Conservation (phyloP, 2,888 invertebrate genomes). For the Scrobipalpa atriplicella region DNA sequence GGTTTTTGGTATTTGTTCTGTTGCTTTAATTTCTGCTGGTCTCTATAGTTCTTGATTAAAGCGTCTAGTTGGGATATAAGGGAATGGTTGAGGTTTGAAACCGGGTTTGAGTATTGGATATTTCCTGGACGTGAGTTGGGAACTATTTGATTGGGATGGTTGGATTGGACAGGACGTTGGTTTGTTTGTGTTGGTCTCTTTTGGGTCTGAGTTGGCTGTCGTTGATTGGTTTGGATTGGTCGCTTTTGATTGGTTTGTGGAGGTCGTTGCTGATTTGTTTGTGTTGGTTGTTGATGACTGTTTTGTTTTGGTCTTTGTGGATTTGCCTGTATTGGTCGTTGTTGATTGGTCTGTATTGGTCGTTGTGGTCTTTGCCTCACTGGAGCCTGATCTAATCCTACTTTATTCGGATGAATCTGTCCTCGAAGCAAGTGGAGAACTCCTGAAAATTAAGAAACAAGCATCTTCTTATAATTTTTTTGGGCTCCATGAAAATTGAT, state of each 20-base stretch:
- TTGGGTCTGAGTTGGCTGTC: background rate
- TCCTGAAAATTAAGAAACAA: background rate
- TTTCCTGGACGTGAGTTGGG: background rate
- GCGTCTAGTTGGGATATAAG: background rate
- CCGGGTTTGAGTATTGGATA: background rate
- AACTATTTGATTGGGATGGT: background rate
- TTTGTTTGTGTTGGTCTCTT: background rate
- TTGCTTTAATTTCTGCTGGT: background rate
- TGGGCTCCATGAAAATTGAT: too few relatives aligned
- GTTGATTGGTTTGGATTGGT: background rate
- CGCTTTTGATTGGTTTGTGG: background rate
- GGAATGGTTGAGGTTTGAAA: background rate
- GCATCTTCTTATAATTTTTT: too few relatives aligned
- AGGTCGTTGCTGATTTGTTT: background rate
- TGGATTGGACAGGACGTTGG: background rate
- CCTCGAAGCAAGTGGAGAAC: conserved; percentile 10
- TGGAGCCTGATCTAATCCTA: background rate
- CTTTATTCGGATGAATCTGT: background rate
- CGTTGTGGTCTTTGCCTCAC: background rate
- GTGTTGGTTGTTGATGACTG: background rate
- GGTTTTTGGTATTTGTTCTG: background rate
- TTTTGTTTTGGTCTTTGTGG: background rate
- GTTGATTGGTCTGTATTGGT: conserved; percentile 2
- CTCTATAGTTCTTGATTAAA: background rate
- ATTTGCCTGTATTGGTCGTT: background rate